Base-by-base conservation (phyloP, 2,113 vertebrate genomes). In the Salminus brasiliensis region DNA sequence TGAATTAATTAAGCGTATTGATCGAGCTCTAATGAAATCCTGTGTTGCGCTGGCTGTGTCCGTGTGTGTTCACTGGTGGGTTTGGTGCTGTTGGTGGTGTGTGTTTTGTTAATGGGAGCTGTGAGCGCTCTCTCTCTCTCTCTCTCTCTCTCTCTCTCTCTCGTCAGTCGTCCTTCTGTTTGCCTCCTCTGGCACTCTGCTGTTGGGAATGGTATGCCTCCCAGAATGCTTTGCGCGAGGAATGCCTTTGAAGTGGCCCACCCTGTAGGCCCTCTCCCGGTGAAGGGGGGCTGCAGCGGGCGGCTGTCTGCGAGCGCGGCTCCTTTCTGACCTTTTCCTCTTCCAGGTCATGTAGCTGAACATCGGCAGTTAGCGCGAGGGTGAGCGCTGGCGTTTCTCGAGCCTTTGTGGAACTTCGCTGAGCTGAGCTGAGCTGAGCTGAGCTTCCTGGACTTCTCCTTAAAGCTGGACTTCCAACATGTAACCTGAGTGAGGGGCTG, bases 191-290 rank as follows among this genome's bases (percentile, higher is more conserved):
- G 85, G 83, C 76, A n/a, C 85, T 85, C 84, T 88, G 86, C 80
- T 81, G 87, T 82, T 83, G 84, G 85, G 87, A 60, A 88, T 89
- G 90, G 88, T 87, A 88, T 92, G 72, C 91, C 88, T 89, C 88
- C 79, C 47, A 92, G 89, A 91, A 88, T 92, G 87, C 87, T 74
- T 75, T 85, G 87, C 84, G 81, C 89, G 88, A 88, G 92, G 92
- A 93, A 94, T 92, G 90, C 87, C 89, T 93, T 93, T 92, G 90
- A 93, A 91, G 92, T 92, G 91, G 90, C 83, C 88, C 88, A 90
- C 90, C 90, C 83, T 91, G 88, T 90, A 88, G 87, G 86, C 89
- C 84, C 80, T 75, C 80, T 73, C 47, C 23, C 72, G n/a, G 72
- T 21, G 43, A 67, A 49, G 43, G 41, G 65, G 70, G 47, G 47